Base-by-base conservation (phyloP, 2,113 vertebrate species). In the Silurus asotus region DNA sequence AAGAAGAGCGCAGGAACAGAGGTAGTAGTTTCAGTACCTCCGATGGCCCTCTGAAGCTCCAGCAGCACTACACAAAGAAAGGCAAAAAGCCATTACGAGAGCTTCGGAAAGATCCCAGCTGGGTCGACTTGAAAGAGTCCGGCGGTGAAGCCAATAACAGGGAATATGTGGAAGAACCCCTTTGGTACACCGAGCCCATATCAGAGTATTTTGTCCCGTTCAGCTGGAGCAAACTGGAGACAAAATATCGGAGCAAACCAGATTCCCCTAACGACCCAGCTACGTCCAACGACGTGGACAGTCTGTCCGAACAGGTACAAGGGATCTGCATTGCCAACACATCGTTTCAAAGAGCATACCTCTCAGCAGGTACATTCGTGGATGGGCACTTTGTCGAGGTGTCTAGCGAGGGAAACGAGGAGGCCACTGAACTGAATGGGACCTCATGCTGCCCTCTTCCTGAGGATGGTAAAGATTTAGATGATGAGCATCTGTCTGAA, bases 401-500 rank as follows among this genome's bases (percentile, higher is more conserved):
- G 95, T 96, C 97, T 92, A 96, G 95, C 85, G 96, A 97, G 91
- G 93, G 95, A 90, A 94, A 96, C 83, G 96, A 98, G 92, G 96
- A 98, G 95, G 94, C 95, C 78, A 92, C 94, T 89, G 96, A 96
- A 95, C 95, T 97, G 94, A 89, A 95, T 90, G 96, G 96, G 96
- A 97, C 96, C 96, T 96, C 96, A 89, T 89, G 94, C 94, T 97
- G 96, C 97, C 95, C 96, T 97, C 97, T 95, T 91, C 95, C 95
- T 70, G 97, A 97, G 97, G 97, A 98, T 95, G 92, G 94, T 93
- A 94, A 93, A 89, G 96, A 97, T 94, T 95, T 97, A 95, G 98
- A 98, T 99, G 98, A 98, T 93, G 95, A 97, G 97, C 98, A 99
- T 99, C 97, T 98, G 13, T 96, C 96, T 91, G 98, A 99, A 97